A percentile compares a stretch with the other conserved stretches of the same genome.
Conservation (phyloP, 2,797 vertebrate genomes). For the Anabas testudineus region DNA sequence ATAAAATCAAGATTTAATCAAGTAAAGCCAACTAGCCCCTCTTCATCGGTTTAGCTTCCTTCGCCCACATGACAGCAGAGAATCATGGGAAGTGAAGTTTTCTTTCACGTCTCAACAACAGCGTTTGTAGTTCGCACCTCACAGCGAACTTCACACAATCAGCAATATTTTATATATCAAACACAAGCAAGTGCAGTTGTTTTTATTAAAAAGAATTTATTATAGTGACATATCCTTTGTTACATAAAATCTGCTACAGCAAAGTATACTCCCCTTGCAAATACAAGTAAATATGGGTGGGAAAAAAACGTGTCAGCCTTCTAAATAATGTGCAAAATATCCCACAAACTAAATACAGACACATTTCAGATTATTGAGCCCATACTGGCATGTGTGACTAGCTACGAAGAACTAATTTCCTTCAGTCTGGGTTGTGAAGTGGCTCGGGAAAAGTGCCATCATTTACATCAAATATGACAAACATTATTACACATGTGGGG, state of each 20-base stretch:
- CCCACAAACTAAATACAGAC: constrained; percentile 89
- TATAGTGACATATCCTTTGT: constrained; percentile 92
- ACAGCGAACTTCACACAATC: neutral
- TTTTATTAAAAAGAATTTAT: constrained; percentile 95
- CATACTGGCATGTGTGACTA: constrained; percentile 78
- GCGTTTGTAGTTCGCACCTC: constrained; percentile 1
- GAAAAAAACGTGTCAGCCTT: constrained; percentile 84
- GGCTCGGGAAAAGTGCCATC: constrained; percentile 80
- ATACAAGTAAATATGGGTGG: constrained; percentile 89
- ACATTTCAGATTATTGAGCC: constrained; percentile 85
- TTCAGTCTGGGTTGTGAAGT: constrained; percentile 78
- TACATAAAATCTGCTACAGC: constrained; percentile 98
- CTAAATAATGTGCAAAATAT: constrained; percentile 91
- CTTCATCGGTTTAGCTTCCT: constrained; percentile 73
- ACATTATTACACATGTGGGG: constrained; percentile 68
- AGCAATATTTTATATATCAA: constrained; percentile 82
- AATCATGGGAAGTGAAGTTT: constrained; percentile 81
- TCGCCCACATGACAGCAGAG: constrained; percentile 70
- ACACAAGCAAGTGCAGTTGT: constrained; percentile 83
- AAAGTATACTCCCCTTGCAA: constrained; percentile 93
- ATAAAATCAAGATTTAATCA: constrained; percentile 79
- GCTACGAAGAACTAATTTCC: constrained; percentile 77
- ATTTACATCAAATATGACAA: constrained; percentile 81
- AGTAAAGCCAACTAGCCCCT: constrained; percentile 74
- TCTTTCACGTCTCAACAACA: neutral